Evolutionary conservation across 92 coral and sea anemone genomes (phyloP).

Genomic region (Palythoa heliodiscus): DNA sequence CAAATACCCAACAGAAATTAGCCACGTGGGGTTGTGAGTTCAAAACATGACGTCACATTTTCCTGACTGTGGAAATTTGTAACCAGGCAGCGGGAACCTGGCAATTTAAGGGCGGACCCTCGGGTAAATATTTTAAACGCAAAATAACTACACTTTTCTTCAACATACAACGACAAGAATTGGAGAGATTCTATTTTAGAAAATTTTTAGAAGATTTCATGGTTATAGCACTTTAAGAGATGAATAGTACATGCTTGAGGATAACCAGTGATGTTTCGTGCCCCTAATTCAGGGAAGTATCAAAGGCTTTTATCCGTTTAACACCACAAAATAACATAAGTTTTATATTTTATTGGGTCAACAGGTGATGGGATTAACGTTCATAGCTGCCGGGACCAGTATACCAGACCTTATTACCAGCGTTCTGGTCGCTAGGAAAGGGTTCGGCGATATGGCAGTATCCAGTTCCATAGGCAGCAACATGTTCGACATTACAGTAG

Average conservation of each 20-base stretch:
- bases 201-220: no score
- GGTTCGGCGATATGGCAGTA: conserved; percentile 99
- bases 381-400: conserved; percentile 97
- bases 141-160: no score
- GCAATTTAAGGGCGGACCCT: no score
- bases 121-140: no score
- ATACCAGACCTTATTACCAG: conserved; percentile 97
- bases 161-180: no score
- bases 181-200: no score
- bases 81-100: no score
- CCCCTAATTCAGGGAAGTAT: background rate
- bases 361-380: conserved; percentile 93
- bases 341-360: background rate
- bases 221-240: no score
- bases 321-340: background rate
- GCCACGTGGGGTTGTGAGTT: no score
- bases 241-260: background rate
- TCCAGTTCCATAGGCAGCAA: conserved; percentile 98
- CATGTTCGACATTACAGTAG: conserved; percentile 89
- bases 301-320: background rate
- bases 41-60: no score
- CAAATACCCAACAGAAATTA: no score
- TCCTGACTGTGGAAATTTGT: no score
- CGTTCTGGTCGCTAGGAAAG: conserved; percentile 95
- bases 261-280: background rate